Base-by-base conservation (phyloP, 1,140 invertebrate genomes). In the Caerostris extrusa region DNA sequence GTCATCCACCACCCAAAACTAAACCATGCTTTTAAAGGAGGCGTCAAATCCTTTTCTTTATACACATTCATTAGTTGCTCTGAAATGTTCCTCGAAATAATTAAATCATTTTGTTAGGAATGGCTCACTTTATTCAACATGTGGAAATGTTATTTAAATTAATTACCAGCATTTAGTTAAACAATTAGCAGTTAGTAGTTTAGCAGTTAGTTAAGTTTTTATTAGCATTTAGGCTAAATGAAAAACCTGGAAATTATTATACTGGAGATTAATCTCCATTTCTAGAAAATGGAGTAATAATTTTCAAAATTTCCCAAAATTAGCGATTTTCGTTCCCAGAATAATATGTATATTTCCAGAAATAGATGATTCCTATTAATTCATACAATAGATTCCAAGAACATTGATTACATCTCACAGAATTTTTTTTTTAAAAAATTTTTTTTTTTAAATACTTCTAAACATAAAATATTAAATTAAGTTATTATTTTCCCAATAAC, bases 91-190 rank as follows among this genome's bases (percentile, higher is more conserved):
- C 83, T 34, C 50, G n/a, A 85, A 85, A 85, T 60, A 85, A 85
- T 85, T 85, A 85, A 85, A 85, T 58, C 83, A 50, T 60, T 85
- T 85, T 85, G 55, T 34, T 58, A 50, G 71, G 53, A n/a, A 85
- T 85, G 56, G 34, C 34, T 85, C 83, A n/a, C 55, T 34, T 85
- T 85, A 85, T 58, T 85, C 83, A 85, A 34, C 34, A 34, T 34
- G 34, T 34, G 34, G 0, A 56, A n/a, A 17, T 56, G 6, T 34
- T 34, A 34, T 34, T 34, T 34, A 34, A 34, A 34, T 34, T 34
- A 34, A 34, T 34, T 34, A 34, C 34, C 34, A 34, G 34, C 34
- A 34, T 34, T 34, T 34, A 34, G 34, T 34, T 34, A 1, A 34
- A 0, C 34, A 34, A 2, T 34, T 34, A 34, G 34, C 34, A 34